Evolutionary conservation across 2,113 vertebrate species (phyloP).

Genomic region (Ictalurus furcatus): DNA sequence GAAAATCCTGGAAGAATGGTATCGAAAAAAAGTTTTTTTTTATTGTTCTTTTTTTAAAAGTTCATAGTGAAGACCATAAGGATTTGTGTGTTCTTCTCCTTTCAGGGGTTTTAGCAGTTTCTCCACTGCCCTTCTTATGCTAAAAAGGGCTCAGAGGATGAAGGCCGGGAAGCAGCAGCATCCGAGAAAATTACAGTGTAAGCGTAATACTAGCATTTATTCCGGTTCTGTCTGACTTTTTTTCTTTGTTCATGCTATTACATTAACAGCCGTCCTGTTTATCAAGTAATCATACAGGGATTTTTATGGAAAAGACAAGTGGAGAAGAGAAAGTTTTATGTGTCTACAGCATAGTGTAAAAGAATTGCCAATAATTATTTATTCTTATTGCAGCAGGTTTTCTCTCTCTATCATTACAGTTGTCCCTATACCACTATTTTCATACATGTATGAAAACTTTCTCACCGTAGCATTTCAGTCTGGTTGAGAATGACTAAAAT

Average conservation of each 20-base stretch:
- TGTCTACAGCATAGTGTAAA: not conserved
- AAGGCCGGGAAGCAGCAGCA: constrained; percentile 73
- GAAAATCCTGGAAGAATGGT: constrained; percentile 92
- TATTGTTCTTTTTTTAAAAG: not conserved
- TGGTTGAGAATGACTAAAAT: not conserved
- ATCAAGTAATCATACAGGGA: not conserved
- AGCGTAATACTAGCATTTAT: constrained; percentile 47
- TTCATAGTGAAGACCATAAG: not conserved
- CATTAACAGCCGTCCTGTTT: not conserved
- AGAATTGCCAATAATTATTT: not conserved
- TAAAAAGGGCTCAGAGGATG: constrained; percentile 92
- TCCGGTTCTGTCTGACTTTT: not conserved
- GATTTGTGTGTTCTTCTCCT: not conserved
- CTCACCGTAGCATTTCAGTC: not conserved
- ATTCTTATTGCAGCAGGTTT: not conserved
- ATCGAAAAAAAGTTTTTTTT: constrained; percentile 40
- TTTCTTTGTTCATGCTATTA: not conserved
- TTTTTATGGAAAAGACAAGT: constrained; percentile 2
- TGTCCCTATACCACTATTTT: not conserved
- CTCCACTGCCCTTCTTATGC: constrained; percentile 85
- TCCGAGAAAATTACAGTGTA: constrained; percentile 73
- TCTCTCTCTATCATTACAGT: not conserved
- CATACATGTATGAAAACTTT: not conserved
- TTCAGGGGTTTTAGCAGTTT: constrained; percentile 86
- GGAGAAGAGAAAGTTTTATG: not conserved